These are phyloP conservation scores for Epinotia brunnichana DNA, from an alignment of 2,888 invertebrate species.

Conservation along the genomic window DNA sequence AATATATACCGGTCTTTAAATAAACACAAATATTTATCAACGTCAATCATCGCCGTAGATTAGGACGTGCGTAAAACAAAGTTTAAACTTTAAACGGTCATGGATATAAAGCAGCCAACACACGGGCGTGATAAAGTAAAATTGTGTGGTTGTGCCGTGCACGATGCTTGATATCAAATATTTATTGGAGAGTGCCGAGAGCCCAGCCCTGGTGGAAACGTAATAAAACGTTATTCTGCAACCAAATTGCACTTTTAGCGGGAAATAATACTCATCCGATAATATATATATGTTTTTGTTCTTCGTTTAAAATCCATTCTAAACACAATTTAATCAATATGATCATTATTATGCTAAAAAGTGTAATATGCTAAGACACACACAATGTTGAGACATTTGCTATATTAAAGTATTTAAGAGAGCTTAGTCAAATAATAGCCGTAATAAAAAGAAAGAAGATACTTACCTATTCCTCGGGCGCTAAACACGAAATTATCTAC, in stretches of 20 bases:
- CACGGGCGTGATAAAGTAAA: conserved; percentile 55
- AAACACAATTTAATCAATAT: not conserved
- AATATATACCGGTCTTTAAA: not conserved
- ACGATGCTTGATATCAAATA: conserved; percentile 64
- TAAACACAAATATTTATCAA: conserved; percentile 10
- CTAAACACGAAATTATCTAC: conserved; percentile 33
- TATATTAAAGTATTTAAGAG: conserved; percentile 4
- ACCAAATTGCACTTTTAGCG: conserved; percentile 62
- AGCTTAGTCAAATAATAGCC: conserved; percentile 22
- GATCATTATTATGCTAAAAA: too few species aligned
- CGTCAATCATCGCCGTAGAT: conserved; percentile 48
- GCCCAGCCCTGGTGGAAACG: conserved; percentile 58
- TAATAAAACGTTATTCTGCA: conserved; percentile 61
- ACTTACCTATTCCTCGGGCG: conserved; percentile 11
- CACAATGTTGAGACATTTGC: not conserved
- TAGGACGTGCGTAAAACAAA: conserved; percentile 36
- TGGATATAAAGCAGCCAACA: conserved; percentile 55
- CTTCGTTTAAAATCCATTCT: conserved; percentile 34
- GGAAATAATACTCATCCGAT: conserved; percentile 53
- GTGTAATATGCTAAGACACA: too few species aligned
- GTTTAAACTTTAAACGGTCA: conserved; percentile 52
- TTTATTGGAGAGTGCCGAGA: conserved; percentile 57
- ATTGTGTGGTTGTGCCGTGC: conserved; percentile 55
- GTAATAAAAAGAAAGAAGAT: conserved; percentile 26
- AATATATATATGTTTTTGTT: conserved; percentile 44